Conservation (phyloP, 2,113 vertebrate species). For the Anoplopoma fimbria region DNA sequence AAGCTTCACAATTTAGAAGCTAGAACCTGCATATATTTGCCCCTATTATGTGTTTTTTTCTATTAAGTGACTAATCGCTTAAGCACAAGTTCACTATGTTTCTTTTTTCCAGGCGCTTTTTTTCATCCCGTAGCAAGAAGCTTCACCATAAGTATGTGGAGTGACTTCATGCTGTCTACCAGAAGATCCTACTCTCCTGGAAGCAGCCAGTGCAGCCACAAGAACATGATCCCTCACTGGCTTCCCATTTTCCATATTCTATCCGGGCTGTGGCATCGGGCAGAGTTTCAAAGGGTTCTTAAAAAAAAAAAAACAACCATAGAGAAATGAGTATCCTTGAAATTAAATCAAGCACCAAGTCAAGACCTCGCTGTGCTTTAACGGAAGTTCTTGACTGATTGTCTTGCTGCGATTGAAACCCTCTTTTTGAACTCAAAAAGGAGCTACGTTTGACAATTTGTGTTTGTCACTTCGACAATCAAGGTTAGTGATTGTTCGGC, state of each 20-base stretch:
- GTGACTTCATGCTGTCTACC: too few relatives aligned
- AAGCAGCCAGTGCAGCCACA: too few relatives aligned
- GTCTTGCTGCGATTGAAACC: too few relatives aligned
- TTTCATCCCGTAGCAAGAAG: neutral
- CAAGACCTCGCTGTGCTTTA: too few relatives aligned
- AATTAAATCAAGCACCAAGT: neutral
- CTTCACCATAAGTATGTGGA: neutral
- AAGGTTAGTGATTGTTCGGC: too few relatives aligned
- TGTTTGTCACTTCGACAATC: too few relatives aligned
- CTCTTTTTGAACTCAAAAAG: neutral
- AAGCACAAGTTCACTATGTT: too few relatives aligned
- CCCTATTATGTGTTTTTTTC: neutral
- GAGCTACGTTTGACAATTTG: too few relatives aligned
- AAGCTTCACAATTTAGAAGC: neutral
- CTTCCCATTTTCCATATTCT: neutral
- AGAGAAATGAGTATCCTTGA: neutral
- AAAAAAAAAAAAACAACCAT: neutral
- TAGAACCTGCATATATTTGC: neutral
- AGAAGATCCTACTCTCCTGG: too few relatives aligned
- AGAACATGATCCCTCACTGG: neutral
- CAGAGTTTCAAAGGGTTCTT: neutral
- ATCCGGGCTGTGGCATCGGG: neutral
- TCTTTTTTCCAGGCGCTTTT: too few relatives aligned
- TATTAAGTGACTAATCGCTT: too few relatives aligned
- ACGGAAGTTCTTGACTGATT: neutral